Percentiles rank a stretch among this genome's conserved stretches.
Evolutionary conservation across 1,140 invertebrate species (phyloP).

Genomic region (Eumeta japonica): DNA sequence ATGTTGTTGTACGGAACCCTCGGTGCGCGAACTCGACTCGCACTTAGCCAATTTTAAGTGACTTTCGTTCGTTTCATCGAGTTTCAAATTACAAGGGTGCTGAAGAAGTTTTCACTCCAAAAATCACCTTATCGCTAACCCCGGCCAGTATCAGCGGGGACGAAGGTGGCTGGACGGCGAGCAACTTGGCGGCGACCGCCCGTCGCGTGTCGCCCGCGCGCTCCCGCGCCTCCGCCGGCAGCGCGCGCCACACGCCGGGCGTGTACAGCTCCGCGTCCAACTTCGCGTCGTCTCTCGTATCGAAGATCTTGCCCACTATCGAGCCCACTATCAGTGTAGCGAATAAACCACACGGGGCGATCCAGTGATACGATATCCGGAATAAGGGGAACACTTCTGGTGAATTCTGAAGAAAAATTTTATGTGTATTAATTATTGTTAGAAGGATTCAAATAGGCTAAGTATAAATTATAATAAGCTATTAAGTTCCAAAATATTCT

Average conservation of each 20-base stretch:
- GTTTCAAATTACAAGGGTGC: no score
- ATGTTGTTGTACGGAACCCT: no score
- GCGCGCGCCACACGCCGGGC: conserved; percentile 34
- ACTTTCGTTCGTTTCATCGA: no score
- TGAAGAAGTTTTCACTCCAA: no score
- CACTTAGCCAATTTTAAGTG: no score
- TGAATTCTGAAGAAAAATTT: conserved; percentile 28
- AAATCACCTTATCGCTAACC: conserved; percentile 22
- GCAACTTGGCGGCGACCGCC: conserved; percentile 8
- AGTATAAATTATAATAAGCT: background rate
- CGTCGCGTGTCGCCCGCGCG: conserved; percentile 21
- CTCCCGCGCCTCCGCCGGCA: conserved; percentile 30
- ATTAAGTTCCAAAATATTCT: background rate
- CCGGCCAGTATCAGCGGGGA: conserved; percentile 28
- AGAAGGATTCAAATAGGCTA: background rate
- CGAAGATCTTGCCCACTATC: conserved; percentile 34
- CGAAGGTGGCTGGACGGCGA: conserved; percentile 17
- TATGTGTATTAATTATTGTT: background rate
- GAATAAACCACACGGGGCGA: conserved; percentile 62
- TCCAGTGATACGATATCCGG: conserved; percentile 74
- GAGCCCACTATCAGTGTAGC: conserved; percentile 38
- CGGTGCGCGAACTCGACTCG: no score
- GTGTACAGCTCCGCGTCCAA: conserved; percentile 49
- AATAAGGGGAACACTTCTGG: conserved; percentile 66
- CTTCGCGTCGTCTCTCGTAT: conserved; percentile 20